Evolutionary conservation across 2,888 invertebrate genomes (phyloP).

Genomic region (Petrolisthes cinctipes): DNA sequence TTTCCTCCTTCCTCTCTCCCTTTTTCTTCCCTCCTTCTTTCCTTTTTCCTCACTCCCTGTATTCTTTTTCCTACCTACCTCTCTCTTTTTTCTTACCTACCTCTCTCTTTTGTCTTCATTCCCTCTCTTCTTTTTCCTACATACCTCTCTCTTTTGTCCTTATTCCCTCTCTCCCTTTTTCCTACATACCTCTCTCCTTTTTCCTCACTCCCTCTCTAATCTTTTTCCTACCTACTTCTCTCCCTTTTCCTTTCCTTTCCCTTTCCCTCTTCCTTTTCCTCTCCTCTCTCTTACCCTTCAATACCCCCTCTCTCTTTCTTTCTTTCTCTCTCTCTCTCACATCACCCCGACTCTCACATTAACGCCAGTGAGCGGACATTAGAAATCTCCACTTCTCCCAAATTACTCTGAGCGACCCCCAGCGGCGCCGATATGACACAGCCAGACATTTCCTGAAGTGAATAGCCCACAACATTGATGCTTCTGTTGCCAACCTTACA

Average conservation of each 20-base stretch:
- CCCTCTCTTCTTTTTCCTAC: background rate
- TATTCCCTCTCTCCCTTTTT: background rate
- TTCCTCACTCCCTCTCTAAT: background rate
- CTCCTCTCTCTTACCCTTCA: too few species aligned
- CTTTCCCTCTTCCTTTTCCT: background rate
- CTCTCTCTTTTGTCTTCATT: background rate
- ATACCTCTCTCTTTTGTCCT: background rate
- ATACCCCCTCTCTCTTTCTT: too few species aligned
- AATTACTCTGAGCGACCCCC: too few species aligned
- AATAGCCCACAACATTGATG: too few species aligned
- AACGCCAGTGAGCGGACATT: too few species aligned
- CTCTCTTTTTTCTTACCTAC: background rate
- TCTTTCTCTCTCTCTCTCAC: too few species aligned
- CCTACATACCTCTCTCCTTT: background rate
- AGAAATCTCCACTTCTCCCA: too few species aligned
- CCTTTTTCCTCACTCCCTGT: background rate
- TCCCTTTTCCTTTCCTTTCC: background rate
- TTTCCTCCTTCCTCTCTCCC: background rate
- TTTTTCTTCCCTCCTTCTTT: background rate
- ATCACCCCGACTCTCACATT: too few species aligned
- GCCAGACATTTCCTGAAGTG: too few species aligned
- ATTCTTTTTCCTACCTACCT: background rate
- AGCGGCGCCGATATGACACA: too few species aligned
- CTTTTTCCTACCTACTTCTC: background rate
- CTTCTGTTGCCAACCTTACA: too few species aligned